These are phyloP conservation scores for Heliothis peltigera DNA, from an alignment of 2,888 invertebrate genomes.

Conservation along the genomic window DNA sequence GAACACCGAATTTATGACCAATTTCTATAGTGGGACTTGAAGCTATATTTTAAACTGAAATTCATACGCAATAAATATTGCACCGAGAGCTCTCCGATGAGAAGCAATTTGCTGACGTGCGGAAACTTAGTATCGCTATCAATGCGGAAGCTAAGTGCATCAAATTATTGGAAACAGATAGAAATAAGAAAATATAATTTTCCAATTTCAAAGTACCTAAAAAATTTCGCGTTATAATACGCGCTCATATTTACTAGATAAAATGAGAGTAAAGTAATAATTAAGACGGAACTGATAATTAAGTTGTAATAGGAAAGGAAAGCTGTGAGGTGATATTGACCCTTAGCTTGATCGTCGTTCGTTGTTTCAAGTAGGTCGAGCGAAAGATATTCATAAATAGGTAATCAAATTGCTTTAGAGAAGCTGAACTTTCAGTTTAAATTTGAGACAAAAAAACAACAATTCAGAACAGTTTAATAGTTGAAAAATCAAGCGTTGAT, in stretches of 20 bases:
- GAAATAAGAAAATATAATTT: not conserved
- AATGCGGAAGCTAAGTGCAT: conserved; percentile 2
- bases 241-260: not conserved
- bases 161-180: not conserved
- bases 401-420: too few species aligned
- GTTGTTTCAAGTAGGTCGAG: not conserved
- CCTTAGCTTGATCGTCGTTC: not conserved
- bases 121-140: not conserved
- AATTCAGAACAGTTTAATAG: too few species aligned
- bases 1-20: conserved; percentile 49
- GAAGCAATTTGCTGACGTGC: conserved; percentile 16
- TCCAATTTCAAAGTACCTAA: too few species aligned
- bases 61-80: conserved; percentile 19
- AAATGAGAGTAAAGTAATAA: not conserved
- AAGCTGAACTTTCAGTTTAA: too few species aligned
- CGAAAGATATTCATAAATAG: too few species aligned
- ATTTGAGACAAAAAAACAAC: too few species aligned
- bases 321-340: not conserved
- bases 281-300: not conserved
- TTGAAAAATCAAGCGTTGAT: too few species aligned
- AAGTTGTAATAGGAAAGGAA: not conserved
- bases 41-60: conserved; percentile 37
- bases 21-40: conserved; percentile 46
- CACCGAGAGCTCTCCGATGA: not conserved
- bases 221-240: too few species aligned